These are phyloP conservation scores for Heloderma charlesbogerti DNA, from an alignment of 2,113 vertebrate genomes.

Conservation along the genomic window DNA sequence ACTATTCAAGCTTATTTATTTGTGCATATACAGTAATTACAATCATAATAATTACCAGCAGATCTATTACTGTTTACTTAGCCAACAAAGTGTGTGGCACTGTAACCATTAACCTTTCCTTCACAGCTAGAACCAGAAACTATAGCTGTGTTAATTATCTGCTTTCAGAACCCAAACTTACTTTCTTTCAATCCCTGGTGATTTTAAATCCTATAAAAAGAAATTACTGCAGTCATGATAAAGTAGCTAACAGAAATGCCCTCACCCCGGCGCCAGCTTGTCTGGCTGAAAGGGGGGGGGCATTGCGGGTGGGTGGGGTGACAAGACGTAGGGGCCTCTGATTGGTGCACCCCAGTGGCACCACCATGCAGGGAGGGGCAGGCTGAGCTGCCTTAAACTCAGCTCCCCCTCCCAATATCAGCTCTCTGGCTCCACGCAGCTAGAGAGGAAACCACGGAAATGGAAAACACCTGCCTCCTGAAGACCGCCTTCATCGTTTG, in stretches of 20 bases:
- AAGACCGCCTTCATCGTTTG: too few relatives aligned
- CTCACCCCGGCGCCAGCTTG: too few relatives aligned
- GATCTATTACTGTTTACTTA: slow-evolving; percentile 6
- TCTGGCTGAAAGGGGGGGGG: too few relatives aligned
- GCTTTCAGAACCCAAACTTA: slow-evolving; percentile 16
- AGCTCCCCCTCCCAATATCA: too few relatives aligned
- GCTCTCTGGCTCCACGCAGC: too few relatives aligned
- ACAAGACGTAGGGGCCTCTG: too few relatives aligned
- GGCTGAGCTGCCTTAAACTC: too few relatives aligned
- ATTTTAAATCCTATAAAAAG: slow-evolving; percentile 27
- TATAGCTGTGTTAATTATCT: slow-evolving; percentile 5
- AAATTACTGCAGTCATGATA: background rate
- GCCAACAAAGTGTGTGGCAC: background rate
- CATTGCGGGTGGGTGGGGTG: too few relatives aligned
- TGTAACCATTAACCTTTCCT: background rate
- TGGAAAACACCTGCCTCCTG: too few relatives aligned
- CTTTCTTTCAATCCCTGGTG: slow-evolving; percentile 4
- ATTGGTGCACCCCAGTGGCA: too few relatives aligned
- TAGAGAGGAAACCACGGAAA: too few relatives aligned
- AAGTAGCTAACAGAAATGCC: background rate
- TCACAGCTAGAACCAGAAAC: background rate
- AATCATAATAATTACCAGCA: background rate
- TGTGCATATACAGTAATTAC: background rate
- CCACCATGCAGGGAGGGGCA: too few relatives aligned
- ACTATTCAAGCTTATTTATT: slow-evolving; percentile 20